phyloP scores from a whole-genome alignment of 1,140 invertebrate genomes.

The Macrostomum lignano region DNA sequence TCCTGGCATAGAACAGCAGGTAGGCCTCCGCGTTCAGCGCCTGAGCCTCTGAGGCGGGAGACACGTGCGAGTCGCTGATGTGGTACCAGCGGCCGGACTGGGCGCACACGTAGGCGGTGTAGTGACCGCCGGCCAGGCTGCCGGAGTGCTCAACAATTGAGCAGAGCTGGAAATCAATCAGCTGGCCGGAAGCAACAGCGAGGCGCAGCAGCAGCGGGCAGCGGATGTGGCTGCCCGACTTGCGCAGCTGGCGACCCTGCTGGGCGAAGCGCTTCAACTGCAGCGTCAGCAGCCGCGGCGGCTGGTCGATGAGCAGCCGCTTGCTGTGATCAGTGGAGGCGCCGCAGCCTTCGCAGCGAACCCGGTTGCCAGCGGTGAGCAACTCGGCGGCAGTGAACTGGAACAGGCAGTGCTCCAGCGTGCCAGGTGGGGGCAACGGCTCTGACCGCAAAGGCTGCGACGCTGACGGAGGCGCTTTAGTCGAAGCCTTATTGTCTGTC shows the following conservation, averaged over 20 bases:
- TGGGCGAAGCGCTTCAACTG: slow-evolving; percentile 66
- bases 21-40: slow-evolving; percentile 73
- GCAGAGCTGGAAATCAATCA: slow-evolving; percentile 1
- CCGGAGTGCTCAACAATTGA: slow-evolving; percentile 63
- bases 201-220: too few relatives aligned
- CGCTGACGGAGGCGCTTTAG: too few relatives aligned
- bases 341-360: slow-evolving; percentile 62
- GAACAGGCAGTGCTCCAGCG: slow-evolving; percentile 47
- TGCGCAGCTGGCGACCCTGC: too few relatives aligned
- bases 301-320: slow-evolving; percentile 56
- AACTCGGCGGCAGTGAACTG: slow-evolving; percentile 64
- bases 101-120: slow-evolving; percentile 53
- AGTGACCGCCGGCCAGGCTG: slow-evolving; percentile 61
- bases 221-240: too few relatives aligned
- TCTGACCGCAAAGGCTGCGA: slow-evolving; percentile 33
- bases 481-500: too few relatives aligned
- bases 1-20: slow-evolving; percentile 63
- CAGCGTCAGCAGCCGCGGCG: slow-evolving; percentile 65
- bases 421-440: slow-evolving; percentile 43
- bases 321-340: slow-evolving; percentile 64
- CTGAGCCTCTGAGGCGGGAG: slow-evolving; percentile 43
- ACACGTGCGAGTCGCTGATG: slow-evolving; percentile 57
- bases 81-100: slow-evolving; percentile 53
- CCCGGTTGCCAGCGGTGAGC: slow-evolving; percentile 62
- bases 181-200: too few relatives aligned